A percentile compares a stretch with the other conserved stretches of the same genome.
Evolutionary conservation across 2,797 vertebrate species (phyloP).

Genomic region (Chaenodraco wilsoni): DNA sequence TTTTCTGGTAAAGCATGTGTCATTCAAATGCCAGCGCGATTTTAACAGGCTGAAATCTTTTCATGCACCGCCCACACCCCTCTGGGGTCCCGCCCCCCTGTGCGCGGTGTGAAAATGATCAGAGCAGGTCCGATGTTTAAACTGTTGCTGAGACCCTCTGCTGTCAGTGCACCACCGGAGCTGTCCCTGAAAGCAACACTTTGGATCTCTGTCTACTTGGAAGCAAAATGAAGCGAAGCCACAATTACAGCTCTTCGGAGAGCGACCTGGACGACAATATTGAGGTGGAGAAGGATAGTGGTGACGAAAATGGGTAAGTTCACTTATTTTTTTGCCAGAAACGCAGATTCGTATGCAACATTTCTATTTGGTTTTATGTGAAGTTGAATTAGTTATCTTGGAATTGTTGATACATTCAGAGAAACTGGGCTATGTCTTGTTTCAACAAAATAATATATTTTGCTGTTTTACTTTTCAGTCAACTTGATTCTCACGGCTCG

Average conservation of each 20-base stretch:
- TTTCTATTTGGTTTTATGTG: neutral
- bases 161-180: constrained; percentile 42
- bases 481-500: constrained; percentile 86
- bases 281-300: constrained; percentile 95
- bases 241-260: constrained; percentile 94
- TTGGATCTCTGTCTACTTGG: neutral
- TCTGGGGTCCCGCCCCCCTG: neutral
- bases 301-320: constrained; percentile 91
- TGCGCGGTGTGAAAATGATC: constrained; percentile 41
- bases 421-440: neutral
- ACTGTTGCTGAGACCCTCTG: constrained; percentile 32
- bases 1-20: constrained; percentile 19
- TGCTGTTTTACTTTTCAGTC: constrained; percentile 54
- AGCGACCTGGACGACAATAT: constrained; percentile 94
- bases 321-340: neutral
- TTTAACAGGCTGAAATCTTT: constrained; percentile 45
- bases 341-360: neutral
- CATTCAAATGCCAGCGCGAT: constrained; percentile 32
- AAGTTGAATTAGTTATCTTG: neutral
- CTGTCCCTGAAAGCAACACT: constrained; percentile 5
- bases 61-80: constrained; percentile 42
- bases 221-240: constrained; percentile 88
- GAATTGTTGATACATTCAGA: neutral
- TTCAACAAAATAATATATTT: neutral
- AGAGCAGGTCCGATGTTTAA: constrained; percentile 48